A percentile compares a stretch with the other conserved stretches of the same genome.
Evolutionary conservation across 92 coral and sea anemone species (phyloP).

Genomic region (Porites divaricata): DNA sequence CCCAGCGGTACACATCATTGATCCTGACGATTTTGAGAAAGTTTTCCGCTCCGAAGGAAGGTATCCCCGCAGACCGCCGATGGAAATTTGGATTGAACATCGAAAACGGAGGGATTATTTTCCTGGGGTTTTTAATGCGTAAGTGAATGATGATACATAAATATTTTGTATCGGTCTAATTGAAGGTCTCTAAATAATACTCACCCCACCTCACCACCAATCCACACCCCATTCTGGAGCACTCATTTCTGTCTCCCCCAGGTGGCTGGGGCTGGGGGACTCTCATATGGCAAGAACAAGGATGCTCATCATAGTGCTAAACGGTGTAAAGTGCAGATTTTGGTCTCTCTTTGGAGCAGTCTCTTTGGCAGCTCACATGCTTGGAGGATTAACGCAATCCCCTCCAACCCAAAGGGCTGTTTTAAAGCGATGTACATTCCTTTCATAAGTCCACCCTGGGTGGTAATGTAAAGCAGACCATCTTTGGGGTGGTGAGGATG

Average conservation of each 20-base stretch:
- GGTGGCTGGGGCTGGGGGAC: not conserved
- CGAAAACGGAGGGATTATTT: not conserved
- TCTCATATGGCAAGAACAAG: not conserved
- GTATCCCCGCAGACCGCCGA: slow-evolving; percentile 45
- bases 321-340: too few relatives aligned
- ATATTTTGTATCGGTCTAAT: not conserved
- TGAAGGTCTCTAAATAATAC: not conserved
- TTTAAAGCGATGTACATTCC: too few relatives aligned
- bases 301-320: not conserved
- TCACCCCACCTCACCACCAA: not conserved
- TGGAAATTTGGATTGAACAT: slow-evolving; percentile 36
- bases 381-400: too few relatives aligned
- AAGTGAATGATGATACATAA: not conserved
- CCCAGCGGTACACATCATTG: slow-evolving; percentile 53
- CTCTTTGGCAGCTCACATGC: too few relatives aligned
- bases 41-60: slow-evolving; percentile 71
- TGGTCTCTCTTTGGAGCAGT: too few relatives aligned
- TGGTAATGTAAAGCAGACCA: too few relatives aligned
- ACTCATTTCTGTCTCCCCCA: too few relatives aligned
- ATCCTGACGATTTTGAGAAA: slow-evolving; percentile 55
- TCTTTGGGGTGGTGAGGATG: too few relatives aligned
- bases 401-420: too few relatives aligned
- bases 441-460: too few relatives aligned
- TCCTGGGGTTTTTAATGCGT: not conserved
- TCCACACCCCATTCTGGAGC: too few relatives aligned